Percentiles rank a stretch among this genome's conserved stretches.
These are phyloP conservation scores for Vanacampus margaritifer DNA, from an alignment of 2,113 vertebrate species.

Conservation along the genomic window DNA sequence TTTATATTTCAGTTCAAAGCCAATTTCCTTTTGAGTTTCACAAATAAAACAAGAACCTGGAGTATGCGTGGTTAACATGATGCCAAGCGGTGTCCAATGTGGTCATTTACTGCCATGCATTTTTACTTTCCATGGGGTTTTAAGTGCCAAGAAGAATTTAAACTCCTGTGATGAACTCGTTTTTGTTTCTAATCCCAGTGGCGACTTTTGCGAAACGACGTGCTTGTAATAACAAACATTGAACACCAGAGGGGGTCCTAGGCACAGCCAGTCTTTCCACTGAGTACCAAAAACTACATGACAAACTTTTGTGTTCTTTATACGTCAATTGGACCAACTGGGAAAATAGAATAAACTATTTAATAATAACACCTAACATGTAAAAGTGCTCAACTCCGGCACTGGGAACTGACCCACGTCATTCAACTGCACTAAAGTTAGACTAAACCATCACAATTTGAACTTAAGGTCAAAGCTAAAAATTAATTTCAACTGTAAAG, in stretches of 20 bases:
- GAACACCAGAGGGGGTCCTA: slow-evolving; percentile 19
- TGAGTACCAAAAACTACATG: background rate
- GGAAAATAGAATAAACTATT: background rate
- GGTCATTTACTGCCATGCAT: background rate
- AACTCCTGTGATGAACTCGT: too few species aligned
- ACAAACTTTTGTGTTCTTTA: background rate
- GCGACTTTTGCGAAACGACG: background rate
- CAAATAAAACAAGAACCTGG: too few species aligned
- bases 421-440: too few species aligned
- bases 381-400: background rate
- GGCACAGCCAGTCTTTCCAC: background rate
- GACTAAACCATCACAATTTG: background rate
- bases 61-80: background rate
- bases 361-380: background rate
- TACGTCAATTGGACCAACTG: background rate
- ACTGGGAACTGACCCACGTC: too few species aligned
- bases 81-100: background rate
- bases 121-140: background rate
- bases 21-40: too few species aligned
- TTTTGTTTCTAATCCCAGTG: too few species aligned
- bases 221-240: background rate
- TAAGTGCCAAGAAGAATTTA: too few species aligned
- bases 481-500: background rate
- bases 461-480: background rate
- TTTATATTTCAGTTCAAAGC: too few species aligned